These are phyloP conservation scores for Sylvilagus bachmani DNA, from an alignment of 2,113 vertebrate species.

Conservation along the genomic window DNA sequence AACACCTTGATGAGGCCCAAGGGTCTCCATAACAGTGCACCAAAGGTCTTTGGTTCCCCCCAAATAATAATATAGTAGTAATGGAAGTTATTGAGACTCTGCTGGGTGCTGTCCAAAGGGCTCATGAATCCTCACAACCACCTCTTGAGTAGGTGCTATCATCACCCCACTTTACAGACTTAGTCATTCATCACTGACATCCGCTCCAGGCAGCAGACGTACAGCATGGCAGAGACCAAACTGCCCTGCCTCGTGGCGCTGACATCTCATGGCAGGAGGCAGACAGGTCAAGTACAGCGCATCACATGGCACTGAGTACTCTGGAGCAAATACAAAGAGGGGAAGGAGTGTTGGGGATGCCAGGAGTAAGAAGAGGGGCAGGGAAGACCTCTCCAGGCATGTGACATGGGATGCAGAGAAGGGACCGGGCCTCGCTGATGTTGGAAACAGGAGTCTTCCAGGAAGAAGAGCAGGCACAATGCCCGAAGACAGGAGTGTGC, in stretches of 20 bases:
- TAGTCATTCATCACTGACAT: background rate
- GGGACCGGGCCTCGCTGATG: background rate
- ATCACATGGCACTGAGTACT: background rate
- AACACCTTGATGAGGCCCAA: constrained; percentile 45
- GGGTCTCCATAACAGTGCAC: background rate
- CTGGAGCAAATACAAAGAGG: background rate
- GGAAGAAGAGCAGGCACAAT: background rate
- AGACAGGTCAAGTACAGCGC: background rate
- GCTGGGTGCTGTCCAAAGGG: background rate
- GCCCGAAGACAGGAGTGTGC: background rate
- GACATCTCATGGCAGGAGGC: background rate
- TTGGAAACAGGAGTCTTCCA: background rate
- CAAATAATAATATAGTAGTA: background rate
- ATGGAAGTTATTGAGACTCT: background rate
- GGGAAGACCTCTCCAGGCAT: background rate
- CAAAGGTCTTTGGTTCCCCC: background rate
- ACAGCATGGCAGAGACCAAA: background rate
- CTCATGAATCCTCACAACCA: background rate
- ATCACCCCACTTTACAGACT: background rate
- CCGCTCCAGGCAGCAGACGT: background rate
- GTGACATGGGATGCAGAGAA: background rate
- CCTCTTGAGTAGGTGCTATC: background rate
- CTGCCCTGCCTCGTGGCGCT: background rate
- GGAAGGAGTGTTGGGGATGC: background rate
- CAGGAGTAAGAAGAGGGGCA: background rate